These are phyloP conservation scores for Microplitis demolitor DNA, from an alignment of 1,140 invertebrate species.

Conservation along the genomic window DNA sequence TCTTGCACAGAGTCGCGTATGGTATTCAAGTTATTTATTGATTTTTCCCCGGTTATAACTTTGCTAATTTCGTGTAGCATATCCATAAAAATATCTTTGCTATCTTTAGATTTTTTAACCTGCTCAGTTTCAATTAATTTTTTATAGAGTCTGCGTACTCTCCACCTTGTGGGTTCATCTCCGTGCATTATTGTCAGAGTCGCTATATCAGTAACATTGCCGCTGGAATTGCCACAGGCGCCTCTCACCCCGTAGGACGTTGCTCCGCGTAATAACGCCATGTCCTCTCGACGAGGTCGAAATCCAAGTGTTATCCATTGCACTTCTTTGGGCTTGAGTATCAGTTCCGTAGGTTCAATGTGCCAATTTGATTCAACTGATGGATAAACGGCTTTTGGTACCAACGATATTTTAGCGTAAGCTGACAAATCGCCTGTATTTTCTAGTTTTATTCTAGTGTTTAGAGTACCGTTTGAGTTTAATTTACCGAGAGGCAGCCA, in stretches of 20 bases:
- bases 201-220: conserved; percentile 51
- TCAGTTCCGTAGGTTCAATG: conserved; percentile 50
- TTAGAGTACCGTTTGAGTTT: conserved; percentile 49
- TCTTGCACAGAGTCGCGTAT: conserved; percentile 55
- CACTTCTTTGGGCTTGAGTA: conserved; percentile 47
- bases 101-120: conserved; percentile 39
- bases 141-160: conserved; percentile 55
- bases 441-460: conserved; percentile 53
- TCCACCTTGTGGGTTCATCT: conserved; percentile 56
- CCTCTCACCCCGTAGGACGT: too few relatives aligned
- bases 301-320: conserved; percentile 49
- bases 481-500: conserved; percentile 61
- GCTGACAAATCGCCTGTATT: conserved; percentile 58
- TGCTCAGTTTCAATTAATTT: conserved; percentile 51
- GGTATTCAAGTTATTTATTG: conserved; percentile 43
- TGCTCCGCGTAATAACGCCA: conserved; percentile 35
- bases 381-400: conserved; percentile 57
- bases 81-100: conserved; percentile 49
- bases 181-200: conserved; percentile 53
- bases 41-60: conserved; percentile 48
- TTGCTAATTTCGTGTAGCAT: conserved; percentile 51
- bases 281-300: conserved; percentile 52
- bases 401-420: conserved; percentile 57
- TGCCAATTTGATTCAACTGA: conserved; percentile 51
- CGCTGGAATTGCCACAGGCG: conserved; percentile 15